These are phyloP conservation scores for Sylvilagus floridanus DNA, from an alignment of 2,797 vertebrate genomes.

Conservation along the genomic window DNA sequence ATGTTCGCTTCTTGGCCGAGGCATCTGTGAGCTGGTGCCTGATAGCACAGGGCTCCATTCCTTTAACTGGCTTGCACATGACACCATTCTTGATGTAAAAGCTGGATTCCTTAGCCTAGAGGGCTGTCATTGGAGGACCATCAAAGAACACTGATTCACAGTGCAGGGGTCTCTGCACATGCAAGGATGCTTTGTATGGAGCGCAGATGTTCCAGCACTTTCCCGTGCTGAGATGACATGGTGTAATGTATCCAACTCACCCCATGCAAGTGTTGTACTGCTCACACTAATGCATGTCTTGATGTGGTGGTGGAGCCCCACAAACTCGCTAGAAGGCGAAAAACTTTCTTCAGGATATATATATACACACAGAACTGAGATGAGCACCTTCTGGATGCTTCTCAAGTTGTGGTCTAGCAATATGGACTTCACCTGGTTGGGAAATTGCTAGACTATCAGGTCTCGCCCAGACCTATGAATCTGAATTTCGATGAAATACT, in stretches of 20 bases:
- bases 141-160: neutral
- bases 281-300: neutral
- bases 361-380: neutral
- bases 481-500: neutral
- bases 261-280: neutral
- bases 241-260: no score
- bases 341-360: neutral
- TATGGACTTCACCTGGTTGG: neutral
- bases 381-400: neutral
- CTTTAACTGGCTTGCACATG: neutral
- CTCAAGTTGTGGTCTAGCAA: neutral
- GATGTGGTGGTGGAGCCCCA: neutral
- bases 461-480: neutral
- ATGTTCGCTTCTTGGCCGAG: neutral
- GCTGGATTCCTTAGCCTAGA: no score
- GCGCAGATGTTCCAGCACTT: neutral
- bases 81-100: neutral
- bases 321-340: neutral
- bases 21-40: no score
- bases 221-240: no score
- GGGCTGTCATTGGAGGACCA: neutral
- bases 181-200: neutral
- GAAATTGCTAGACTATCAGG: no score
- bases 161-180: neutral
- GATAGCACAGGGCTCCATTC: fast-evolving